phyloP scores from a whole-genome alignment of 2,797 vertebrate species.

The Enteromius viviparus region DNA sequence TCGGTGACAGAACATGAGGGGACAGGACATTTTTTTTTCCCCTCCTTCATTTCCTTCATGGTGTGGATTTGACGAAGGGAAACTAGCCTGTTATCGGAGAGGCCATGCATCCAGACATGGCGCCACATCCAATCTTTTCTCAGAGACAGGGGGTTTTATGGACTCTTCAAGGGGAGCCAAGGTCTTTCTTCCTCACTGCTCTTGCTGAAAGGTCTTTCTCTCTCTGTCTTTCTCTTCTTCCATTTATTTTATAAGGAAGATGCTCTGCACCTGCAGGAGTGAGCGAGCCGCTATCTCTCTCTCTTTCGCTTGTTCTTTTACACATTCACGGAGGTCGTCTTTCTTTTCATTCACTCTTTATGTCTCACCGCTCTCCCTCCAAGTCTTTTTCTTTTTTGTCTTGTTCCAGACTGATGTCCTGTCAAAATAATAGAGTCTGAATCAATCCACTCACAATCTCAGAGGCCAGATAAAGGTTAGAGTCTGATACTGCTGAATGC shows the following conservation, averaged over 20 bases:
- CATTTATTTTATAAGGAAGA: constrained; percentile 10
- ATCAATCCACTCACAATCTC: constrained; percentile 18
- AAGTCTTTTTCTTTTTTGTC: constrained; percentile 8
- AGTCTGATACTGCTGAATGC: constrained; percentile 1
- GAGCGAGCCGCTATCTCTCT: neutral
- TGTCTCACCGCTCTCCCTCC: constrained; percentile 15
- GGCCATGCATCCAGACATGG: constrained; percentile 58
- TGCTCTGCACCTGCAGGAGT: constrained; percentile 19
- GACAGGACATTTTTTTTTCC: neutral
- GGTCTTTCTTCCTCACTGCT: constrained; percentile 29
- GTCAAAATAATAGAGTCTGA: constrained; percentile 27
- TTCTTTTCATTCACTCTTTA: constrained; percentile 19
- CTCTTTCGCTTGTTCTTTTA: neutral
- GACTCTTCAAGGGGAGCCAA: constrained; percentile 49
- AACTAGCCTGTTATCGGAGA: constrained; percentile 70
- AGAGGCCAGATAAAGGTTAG: constrained; percentile 5
- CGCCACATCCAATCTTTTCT: constrained; percentile 48
- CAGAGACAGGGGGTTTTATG: constrained; percentile 38
- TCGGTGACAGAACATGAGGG: neutral
- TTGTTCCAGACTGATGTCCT: constrained; percentile 17
- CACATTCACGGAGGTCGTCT: constrained; percentile 14
- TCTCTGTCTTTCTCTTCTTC: neutral
- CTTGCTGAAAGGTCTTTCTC: constrained; percentile 25
- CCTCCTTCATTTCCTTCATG: constrained; percentile 48
- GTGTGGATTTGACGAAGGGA: constrained; percentile 57